These are phyloP conservation scores for Acyrthosiphon pisum DNA, from an alignment of 1,140 invertebrate genomes.

Conservation along the genomic window DNA sequence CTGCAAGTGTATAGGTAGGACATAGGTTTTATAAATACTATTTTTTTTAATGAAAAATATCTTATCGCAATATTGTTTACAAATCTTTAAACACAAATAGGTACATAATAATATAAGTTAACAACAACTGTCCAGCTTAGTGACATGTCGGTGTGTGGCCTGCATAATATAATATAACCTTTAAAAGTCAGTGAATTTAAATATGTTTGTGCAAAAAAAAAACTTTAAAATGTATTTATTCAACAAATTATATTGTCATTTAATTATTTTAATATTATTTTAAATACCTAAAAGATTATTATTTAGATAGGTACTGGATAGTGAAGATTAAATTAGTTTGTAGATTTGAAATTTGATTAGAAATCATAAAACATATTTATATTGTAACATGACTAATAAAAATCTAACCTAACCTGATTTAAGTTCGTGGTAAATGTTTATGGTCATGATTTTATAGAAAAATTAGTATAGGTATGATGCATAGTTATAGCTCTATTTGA, in stretches of 20 bases:
- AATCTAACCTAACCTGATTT: background rate
- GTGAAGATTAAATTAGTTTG: background rate
- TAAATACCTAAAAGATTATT: conserved; percentile 1
- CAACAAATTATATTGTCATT: background rate
- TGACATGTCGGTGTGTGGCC: background rate
- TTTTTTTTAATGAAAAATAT: background rate
- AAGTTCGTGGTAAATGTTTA: conserved; percentile 7
- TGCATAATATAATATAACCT: background rate
- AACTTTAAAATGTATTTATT: background rate
- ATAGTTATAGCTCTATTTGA: background rate
- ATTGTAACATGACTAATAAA: background rate
- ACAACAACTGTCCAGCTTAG: background rate
- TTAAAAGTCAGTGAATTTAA: background rate
- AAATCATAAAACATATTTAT: conserved; percentile 19
- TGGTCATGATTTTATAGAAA: background rate
- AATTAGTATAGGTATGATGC: background rate
- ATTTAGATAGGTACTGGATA: background rate
- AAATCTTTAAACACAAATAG: background rate
- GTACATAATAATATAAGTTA: background rate
- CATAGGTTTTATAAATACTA: background rate
- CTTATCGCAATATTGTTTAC: background rate
- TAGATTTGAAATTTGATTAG: background rate
- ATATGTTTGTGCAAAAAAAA: background rate
- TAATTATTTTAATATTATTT: background rate
- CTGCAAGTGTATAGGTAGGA: background rate